Percentiles rank a stretch among this genome's conserved stretches.
Evolutionary conservation across 2,888 invertebrate species (phyloP).

Genomic region (Stenodera caucasica): DNA sequence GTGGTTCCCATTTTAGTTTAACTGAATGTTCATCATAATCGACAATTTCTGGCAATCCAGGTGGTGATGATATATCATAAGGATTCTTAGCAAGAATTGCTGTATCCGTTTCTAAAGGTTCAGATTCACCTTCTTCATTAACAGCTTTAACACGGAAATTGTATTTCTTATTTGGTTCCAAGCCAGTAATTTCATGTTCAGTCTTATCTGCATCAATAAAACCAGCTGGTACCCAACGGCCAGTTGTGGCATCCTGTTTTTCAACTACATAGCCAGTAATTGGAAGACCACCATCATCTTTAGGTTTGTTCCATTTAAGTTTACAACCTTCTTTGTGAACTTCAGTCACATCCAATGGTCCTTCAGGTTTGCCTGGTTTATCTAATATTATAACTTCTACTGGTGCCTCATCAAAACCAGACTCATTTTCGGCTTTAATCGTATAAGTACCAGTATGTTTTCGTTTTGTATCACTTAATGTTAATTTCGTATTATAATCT

Average conservation of each 20-base stretch:
- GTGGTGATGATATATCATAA: constrained; percentile 84
- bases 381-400: constrained; percentile 87
- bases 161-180: constrained; percentile 94
- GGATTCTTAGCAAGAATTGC: constrained; percentile 96
- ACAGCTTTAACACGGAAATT: constrained; percentile 97
- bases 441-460: constrained; percentile 89
- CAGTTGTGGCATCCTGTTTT: constrained; percentile 88
- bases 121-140: constrained; percentile 96
- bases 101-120: constrained; percentile 87
- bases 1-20: constrained; percentile 88
- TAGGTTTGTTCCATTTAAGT: constrained; percentile 91
- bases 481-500: constrained; percentile 87
- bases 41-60: constrained; percentile 86
- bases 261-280: constrained; percentile 90
- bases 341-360: constrained; percentile 88
- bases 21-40: constrained; percentile 92
- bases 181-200: constrained; percentile 81
- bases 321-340: constrained; percentile 93
- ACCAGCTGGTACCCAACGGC: constrained; percentile 86
- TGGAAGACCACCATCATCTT: constrained; percentile 93
- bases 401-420: constrained; percentile 91
- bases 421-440: constrained; percentile 88
- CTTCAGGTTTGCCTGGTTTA: constrained; percentile 86
- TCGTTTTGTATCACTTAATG: constrained; percentile 77
- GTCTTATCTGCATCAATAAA: constrained; percentile 79